Evolutionary conservation across 2,888 invertebrate species (phyloP), one percentile per base, ranked within the genome.

Genomic region (Lobophora halterata): DNA sequence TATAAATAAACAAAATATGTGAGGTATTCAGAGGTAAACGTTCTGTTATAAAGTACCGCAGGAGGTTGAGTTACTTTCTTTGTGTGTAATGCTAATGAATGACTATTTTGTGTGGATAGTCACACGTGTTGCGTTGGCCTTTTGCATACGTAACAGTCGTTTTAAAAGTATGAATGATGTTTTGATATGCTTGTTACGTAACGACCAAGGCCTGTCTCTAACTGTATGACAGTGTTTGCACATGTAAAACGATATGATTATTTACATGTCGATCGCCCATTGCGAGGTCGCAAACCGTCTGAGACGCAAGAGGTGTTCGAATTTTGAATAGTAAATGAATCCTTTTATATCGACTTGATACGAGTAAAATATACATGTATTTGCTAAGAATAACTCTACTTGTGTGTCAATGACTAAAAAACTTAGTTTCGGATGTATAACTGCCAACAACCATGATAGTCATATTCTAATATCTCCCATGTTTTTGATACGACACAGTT

Each of bases 1-100:
- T 69, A 73, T 71, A 73, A 75, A 77, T 77, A 75, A 68, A 66
- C 55, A 56, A 58, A 39, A 61, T 64, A 68, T 68, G 65, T 59
- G 52, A 64, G 58, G 51, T 67, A 67, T 66, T 62, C 54, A 49
- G 63, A 65, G 68, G 66, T 73, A 71, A 72, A 74, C 58, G 65
- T 61, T 67, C 63, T 56, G 55, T 39, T 52, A 59, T 52, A 54
- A 59, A 55, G 42, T 54, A 54, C 54, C 50, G 49, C 49, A 49
- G 55, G 59, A 58, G 55, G 49, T 44, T 32, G 39, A 38, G 19
- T 25, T 43, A 32, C 40, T 50, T 49, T 49, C 48, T 48, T 49
- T 48, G 49, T 43, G 40, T 43, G n/a, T n/a, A n/a, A n/a, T n/a
- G n/a, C n/a, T n/a, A n/a, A 17, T 18, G 32, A 26, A 42, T 31